Conservation (phyloP, 2,797 vertebrate genomes). For the Kryptolebias ocellatus region DNA sequence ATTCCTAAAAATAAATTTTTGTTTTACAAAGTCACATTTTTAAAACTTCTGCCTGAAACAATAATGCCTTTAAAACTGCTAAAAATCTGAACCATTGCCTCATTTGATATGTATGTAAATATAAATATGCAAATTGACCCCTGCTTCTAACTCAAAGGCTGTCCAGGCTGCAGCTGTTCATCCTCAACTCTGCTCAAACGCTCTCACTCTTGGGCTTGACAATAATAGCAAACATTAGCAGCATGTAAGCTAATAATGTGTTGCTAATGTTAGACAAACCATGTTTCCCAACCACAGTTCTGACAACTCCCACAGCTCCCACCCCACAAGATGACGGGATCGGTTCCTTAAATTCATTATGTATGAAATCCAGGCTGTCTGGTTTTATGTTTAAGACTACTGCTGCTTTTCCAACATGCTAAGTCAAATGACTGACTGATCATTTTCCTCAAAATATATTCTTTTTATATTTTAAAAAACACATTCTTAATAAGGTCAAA, state of each 20-base stretch:
- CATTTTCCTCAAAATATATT: conserved; percentile 4
- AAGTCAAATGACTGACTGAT: neutral
- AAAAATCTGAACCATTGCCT: neutral
- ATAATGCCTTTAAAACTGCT: neutral
- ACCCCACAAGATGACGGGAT: neutral
- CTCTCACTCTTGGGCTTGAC: neutral
- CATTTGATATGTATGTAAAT: neutral
- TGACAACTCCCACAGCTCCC: conserved; percentile 1
- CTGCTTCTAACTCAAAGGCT: neutral
- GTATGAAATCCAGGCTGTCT: neutral
- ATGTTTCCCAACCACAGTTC: neutral
- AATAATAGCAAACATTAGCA: conserved; percentile 4
- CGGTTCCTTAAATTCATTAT: neutral
- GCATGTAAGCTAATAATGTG: neutral
- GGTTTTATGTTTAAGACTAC: neutral
- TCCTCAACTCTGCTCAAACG: conserved; percentile 2
- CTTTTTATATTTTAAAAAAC: no score
- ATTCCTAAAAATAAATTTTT: neutral
- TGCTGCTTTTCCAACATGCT: neutral
- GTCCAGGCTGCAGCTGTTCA: conserved; percentile 1
- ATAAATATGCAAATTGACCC: conserved; percentile 2
- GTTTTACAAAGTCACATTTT: neutral
- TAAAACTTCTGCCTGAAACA: neutral
- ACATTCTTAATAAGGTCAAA: no score
- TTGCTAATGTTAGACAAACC: conserved; percentile 7